These are phyloP conservation scores for Potamilus streckersoni DNA, from an alignment of 1,140 invertebrate species.

Conservation along the genomic window DNA sequence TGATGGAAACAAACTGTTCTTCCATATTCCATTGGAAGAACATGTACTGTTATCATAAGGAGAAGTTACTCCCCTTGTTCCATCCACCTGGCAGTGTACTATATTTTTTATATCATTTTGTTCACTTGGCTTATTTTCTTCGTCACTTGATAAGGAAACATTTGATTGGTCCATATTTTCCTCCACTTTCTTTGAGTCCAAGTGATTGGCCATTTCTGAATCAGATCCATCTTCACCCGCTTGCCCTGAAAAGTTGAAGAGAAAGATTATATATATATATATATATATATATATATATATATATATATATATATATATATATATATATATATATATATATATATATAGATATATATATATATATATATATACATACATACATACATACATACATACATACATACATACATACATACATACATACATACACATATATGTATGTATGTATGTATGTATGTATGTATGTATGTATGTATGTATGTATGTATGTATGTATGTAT, in stretches of 20 bases:
- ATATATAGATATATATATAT: background rate
- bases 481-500: no score
- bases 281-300: background rate
- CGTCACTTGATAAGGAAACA: constrained; percentile 13
- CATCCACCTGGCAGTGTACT: background rate
- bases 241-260: constrained; percentile 22
- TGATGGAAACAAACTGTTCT: constrained; percentile 12
- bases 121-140: constrained; percentile 21
- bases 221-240: constrained; percentile 22
- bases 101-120: background rate
- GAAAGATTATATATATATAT: background rate
- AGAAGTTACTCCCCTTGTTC: constrained; percentile 13
- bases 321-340: background rate
- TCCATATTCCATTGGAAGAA: background rate
- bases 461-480: no score
- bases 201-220: no score
- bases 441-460: no score
- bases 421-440: no score
- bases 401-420: background rate
- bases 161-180: constrained; percentile 24
- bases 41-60: constrained; percentile 8
- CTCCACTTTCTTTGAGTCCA: constrained; percentile 13
- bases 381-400: background rate
- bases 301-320: background rate
- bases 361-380: background rate